These are phyloP conservation scores for Acleris emargana DNA, from an alignment of 2,888 invertebrate species.

Conservation along the genomic window DNA sequence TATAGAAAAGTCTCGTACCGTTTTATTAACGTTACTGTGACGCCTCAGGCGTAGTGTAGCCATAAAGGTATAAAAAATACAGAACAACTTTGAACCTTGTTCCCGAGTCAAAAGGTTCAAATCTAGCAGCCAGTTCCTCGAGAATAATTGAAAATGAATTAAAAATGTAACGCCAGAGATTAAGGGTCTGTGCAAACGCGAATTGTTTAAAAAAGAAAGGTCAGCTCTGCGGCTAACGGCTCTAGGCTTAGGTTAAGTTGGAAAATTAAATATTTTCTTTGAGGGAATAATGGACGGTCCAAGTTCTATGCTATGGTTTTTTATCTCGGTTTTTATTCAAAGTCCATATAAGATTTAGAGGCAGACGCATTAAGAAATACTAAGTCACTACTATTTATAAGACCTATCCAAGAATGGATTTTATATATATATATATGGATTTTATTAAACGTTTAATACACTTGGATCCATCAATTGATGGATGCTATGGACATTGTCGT, in stretches of 20 bases:
- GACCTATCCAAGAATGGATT: too few relatives aligned
- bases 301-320: too few relatives aligned
- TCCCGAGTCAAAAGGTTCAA: not conserved
- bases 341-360: too few relatives aligned
- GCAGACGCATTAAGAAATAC: too few relatives aligned
- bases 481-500: too few relatives aligned
- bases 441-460: too few relatives aligned
- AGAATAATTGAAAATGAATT: slow-evolving; percentile 36
- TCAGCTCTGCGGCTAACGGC: not conserved
- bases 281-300: not conserved
- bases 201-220: slow-evolving; percentile 5
- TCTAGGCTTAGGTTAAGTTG: not conserved
- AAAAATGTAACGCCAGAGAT: slow-evolving; percentile 31
- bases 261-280: slow-evolving; percentile 1
- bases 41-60: not conserved
- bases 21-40: not conserved
- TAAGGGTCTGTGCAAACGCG: slow-evolving; percentile 14
- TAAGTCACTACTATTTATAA: too few relatives aligned
- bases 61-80: slow-evolving; percentile 1
- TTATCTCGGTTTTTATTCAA: too few relatives aligned
- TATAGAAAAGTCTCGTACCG: not conserved
- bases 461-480: too few relatives aligned
- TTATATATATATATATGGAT: too few relatives aligned
- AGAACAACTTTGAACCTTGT: not conserved
- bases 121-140: not conserved